A percentile compares a stretch with the other conserved stretches of the same genome.
phyloP scores from a whole-genome alignment of 2,113 vertebrate genomes.

The Eidolon helvum region DNA sequence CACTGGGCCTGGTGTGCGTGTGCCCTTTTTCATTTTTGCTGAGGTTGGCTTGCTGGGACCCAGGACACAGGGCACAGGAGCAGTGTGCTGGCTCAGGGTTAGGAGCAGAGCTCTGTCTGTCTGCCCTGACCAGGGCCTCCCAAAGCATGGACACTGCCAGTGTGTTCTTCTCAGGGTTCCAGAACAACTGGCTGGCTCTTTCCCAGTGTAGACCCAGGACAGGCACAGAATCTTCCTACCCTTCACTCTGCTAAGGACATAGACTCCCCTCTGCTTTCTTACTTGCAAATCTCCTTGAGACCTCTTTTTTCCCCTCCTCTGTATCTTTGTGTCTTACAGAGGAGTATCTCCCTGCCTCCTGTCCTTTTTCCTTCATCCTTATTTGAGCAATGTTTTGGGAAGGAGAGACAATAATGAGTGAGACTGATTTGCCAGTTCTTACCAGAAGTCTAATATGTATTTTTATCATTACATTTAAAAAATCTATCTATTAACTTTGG shows the following conservation, averaged over 20 bases:
- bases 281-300: not conserved
- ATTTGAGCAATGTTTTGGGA: not conserved
- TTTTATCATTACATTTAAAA: not conserved
- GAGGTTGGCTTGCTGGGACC: not conserved
- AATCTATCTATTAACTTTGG: not conserved
- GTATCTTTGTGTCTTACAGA: not conserved
- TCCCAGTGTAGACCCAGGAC: not conserved
- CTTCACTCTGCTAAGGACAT: accelerated
- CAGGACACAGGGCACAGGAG: not conserved
- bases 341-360: not conserved
- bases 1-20: not conserved
- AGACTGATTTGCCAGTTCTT: not conserved
- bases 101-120: not conserved
- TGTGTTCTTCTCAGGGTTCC: not conserved
- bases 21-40: not conserved
- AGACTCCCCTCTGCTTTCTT: accelerated
- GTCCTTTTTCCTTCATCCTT: not conserved
- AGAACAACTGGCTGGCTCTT: not conserved
- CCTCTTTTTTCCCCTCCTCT: not conserved
- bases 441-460: not conserved
- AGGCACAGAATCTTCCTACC: not conserved
- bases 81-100: not conserved
- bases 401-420: not conserved
- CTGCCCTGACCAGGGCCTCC: not conserved
- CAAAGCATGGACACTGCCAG: accelerated